phyloP scores from a whole-genome alignment of 2,888 invertebrate genomes.

The Atrina japonica region DNA sequence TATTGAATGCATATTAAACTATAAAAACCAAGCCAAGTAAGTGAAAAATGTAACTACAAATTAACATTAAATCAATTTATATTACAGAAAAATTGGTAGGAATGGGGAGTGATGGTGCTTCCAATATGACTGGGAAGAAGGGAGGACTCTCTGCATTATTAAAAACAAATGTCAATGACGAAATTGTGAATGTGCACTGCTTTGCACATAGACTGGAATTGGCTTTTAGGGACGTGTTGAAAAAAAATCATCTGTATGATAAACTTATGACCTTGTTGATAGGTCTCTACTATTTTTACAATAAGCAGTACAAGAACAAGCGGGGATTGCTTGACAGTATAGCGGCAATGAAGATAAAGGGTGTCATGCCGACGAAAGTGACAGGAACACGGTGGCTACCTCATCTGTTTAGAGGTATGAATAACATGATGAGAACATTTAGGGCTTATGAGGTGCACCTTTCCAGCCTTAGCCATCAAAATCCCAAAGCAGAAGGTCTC shows the following conservation, averaged over 20 bases:
- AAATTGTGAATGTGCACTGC: too few relatives aligned
- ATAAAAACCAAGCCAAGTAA: too few relatives aligned
- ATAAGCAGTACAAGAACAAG: conserved; percentile 34
- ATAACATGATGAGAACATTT: conserved; percentile 30
- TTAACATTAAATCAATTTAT: too few relatives aligned
- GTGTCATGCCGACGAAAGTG: conserved; percentile 26
- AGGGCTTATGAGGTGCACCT: conserved; percentile 44
- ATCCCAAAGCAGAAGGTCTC: conserved; percentile 46
- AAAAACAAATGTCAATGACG: conserved; percentile 17
- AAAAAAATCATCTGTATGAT: conserved; percentile 26
- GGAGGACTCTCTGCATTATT: conserved; percentile 34
- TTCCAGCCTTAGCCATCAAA: conserved; percentile 39
- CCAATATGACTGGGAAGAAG: conserved; percentile 46
- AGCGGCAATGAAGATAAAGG: conserved; percentile 14
- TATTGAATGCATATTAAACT: too few relatives aligned
- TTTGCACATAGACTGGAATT: conserved; percentile 28
- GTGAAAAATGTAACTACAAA: too few relatives aligned
- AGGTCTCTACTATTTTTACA: conserved; percentile 29
- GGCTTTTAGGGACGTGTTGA: conserved; percentile 27
- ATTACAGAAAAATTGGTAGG: conserved; percentile 47
- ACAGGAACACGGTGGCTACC: conserved; percentile 49
- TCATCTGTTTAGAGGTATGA: conserved; percentile 42
- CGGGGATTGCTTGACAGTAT: conserved; percentile 17
- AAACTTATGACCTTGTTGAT: conserved; percentile 31
- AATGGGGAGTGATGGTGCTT: conserved; percentile 47